Percentiles rank a stretch among this genome's conserved stretches.
Conservation (phyloP, 1,140 invertebrate species). For the Protaetia brevitarsis region DNA sequence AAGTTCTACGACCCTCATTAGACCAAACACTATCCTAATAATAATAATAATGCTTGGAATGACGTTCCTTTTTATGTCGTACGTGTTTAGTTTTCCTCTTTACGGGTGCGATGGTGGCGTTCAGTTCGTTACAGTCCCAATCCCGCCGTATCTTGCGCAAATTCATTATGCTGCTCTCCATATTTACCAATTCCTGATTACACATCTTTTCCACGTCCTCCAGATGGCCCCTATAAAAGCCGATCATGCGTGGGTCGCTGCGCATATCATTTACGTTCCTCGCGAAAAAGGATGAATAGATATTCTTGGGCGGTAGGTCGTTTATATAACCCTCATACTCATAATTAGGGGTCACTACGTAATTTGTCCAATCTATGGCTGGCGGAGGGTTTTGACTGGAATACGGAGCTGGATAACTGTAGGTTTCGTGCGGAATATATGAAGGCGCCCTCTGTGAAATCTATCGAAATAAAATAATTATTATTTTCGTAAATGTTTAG, state of each 20-base stretch:
- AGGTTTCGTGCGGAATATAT: not conserved
- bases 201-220: constrained; percentile 20
- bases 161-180: constrained; percentile 2
- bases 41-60: not conserved
- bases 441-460: not conserved
- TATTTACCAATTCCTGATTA: constrained; percentile 16
- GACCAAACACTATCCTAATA: no score
- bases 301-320: not conserved
- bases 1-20: no score
- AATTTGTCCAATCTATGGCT: not conserved
- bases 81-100: not conserved
- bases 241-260: not conserved
- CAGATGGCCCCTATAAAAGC: constrained; percentile 6
- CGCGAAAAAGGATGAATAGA: not conserved
- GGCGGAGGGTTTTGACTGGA: not conserved
- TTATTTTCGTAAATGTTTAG: not conserved
- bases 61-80: not conserved
- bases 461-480: not conserved
- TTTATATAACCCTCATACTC: constrained; percentile 16
- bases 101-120: not conserved
- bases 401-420: not conserved
- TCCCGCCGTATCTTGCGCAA: constrained; percentile 1
- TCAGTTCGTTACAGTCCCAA: constrained; percentile 12
- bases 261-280: not conserved
- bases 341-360: constrained; percentile 12